Conservation (phyloP, 2,888 invertebrate genomes). For the Mayetiola destructor region DNA sequence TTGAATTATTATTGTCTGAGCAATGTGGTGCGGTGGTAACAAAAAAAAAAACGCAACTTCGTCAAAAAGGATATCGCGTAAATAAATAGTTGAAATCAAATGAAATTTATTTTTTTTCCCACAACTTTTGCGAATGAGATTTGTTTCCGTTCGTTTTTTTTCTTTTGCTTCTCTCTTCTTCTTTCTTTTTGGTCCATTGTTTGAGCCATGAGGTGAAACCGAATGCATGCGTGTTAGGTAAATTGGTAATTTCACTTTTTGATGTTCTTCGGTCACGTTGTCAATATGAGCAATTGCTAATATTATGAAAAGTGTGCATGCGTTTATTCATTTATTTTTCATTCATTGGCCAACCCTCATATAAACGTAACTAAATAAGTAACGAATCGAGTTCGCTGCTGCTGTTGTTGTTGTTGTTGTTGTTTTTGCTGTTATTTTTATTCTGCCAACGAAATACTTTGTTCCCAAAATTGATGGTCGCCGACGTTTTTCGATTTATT, state of each 20-base stretch:
- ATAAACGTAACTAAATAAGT: slow-evolving; percentile 3
- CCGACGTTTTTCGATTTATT: not conserved
- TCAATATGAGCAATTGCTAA: not conserved
- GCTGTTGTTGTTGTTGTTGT: not conserved
- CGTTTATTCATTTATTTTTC: not conserved
- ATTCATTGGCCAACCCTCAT: slow-evolving; percentile 5
- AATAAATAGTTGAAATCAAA: not conserved
- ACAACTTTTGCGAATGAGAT: not conserved
- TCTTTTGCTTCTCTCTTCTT: not conserved
- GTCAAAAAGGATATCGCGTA: not conserved
- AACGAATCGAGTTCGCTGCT: not conserved
- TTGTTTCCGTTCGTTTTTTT: not conserved
- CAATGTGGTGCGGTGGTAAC: not conserved
- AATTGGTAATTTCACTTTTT: not conserved
- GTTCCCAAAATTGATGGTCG: not conserved
- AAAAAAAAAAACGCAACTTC: not conserved
- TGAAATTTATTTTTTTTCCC: slow-evolving; percentile 11
- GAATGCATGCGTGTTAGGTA: slow-evolving; percentile 3
- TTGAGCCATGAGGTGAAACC: not conserved
- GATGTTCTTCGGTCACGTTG: not conserved
- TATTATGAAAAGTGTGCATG: not conserved
- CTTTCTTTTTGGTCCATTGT: not conserved
- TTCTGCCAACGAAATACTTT: too few relatives aligned
- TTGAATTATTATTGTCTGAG: not conserved
- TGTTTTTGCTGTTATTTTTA: not conserved